Evolutionary conservation across 1,140 invertebrate species (phyloP).

Genomic region (Calliphora vicina): DNA sequence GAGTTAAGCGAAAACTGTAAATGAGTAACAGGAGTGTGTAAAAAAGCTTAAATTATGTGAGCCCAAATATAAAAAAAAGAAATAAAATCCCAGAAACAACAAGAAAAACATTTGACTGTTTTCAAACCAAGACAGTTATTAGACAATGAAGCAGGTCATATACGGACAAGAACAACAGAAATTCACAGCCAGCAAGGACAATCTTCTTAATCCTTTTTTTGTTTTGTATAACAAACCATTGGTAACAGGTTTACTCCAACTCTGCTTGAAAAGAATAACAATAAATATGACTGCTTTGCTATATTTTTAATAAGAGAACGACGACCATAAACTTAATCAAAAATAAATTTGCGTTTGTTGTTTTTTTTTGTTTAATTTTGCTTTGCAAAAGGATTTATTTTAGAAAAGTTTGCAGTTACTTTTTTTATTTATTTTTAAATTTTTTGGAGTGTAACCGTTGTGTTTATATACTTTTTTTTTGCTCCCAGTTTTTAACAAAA

Average conservation of each 20-base stretch:
- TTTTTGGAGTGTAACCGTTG: neutral
- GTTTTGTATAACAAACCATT: neutral
- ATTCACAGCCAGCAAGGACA: neutral
- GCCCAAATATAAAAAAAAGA: too few relatives aligned
- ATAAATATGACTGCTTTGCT: neutral
- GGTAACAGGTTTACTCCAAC: too few relatives aligned
- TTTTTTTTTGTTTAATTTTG: neutral
- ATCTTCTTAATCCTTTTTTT: neutral
- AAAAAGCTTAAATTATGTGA: neutral
- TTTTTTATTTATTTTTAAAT: neutral
- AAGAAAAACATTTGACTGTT: neutral
- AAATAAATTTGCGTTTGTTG: neutral
- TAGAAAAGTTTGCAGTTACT: neutral
- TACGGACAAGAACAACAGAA: neutral
- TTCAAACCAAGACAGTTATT: neutral
- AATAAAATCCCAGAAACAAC: too few relatives aligned
- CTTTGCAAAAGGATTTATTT: neutral
- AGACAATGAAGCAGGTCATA: conserved; percentile 5
- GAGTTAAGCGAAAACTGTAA: neutral
- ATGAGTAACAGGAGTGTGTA: neutral
- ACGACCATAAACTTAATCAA: conserved; percentile 8
- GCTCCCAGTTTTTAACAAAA: neutral
- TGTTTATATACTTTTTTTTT: neutral
- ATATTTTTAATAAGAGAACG: neutral
- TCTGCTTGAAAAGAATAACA: neutral